Conservation (phyloP, 2,888 invertebrate species). For the Gibbula magus region DNA sequence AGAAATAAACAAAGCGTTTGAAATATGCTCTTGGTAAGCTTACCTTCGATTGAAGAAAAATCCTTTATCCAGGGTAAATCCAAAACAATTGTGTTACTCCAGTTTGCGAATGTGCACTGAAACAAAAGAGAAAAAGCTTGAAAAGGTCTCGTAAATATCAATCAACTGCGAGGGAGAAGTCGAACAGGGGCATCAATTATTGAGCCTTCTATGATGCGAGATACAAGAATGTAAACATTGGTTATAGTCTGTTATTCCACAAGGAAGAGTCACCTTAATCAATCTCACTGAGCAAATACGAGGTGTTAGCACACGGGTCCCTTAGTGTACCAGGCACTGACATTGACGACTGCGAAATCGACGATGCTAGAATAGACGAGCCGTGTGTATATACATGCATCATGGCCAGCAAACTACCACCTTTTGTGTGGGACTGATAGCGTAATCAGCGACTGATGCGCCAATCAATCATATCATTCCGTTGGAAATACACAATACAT, state of each 20-base stretch:
- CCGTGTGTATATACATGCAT: not conserved
- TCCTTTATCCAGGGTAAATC: conserved; percentile 1
- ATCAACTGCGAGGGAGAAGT: not conserved
- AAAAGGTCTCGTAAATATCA: not conserved
- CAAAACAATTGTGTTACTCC: conserved; percentile 3
- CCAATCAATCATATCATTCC: too few relatives aligned
- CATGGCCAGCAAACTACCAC: too few relatives aligned
- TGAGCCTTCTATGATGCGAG: conserved; percentile 6
- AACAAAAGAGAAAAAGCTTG: not conserved
- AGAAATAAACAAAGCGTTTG: too few relatives aligned
- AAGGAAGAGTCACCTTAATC: conserved; percentile 20
- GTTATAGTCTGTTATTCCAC: conserved; percentile 18
- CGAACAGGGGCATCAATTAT: not conserved
- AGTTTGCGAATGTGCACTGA: not conserved
- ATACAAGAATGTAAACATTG: conserved; percentile 19
- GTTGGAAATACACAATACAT: too few relatives aligned
- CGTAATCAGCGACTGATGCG: too few relatives aligned
- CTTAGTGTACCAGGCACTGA: conserved; percentile 7
- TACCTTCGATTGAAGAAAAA: not conserved
- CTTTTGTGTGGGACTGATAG: too few relatives aligned
- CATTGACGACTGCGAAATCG: not conserved
- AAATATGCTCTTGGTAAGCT: too few relatives aligned
- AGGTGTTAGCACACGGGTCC: conserved; percentile 9
- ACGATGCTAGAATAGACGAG: not conserved
- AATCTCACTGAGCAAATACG: conserved; percentile 12